Percentiles rank a stretch among this genome's conserved stretches.
phyloP scores from a whole-genome alignment of 2,797 vertebrate species.

The Stomatorhinus walkeri region DNA sequence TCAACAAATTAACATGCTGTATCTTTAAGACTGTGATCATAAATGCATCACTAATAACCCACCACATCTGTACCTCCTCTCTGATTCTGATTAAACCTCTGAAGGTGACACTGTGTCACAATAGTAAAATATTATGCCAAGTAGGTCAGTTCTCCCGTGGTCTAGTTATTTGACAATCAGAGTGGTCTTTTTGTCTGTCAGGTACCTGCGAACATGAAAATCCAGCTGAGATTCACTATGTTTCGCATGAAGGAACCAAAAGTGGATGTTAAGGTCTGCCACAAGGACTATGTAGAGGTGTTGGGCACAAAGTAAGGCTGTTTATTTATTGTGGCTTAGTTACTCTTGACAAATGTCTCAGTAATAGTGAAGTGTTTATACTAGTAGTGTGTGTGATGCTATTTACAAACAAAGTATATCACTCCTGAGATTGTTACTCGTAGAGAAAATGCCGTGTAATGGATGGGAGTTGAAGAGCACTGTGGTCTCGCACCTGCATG shows the following conservation, averaged over 20 bases:
- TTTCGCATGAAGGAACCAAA: slow-evolving; percentile 67
- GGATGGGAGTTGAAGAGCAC: not conserved
- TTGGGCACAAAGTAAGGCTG: slow-evolving; percentile 53
- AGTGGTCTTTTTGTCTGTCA: slow-evolving; percentile 31
- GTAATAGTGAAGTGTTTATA: not conserved
- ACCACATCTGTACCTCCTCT: not conserved
- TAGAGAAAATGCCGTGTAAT: not conserved
- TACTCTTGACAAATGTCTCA: not conserved
- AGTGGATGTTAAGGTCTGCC: slow-evolving; percentile 50
- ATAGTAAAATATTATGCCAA: not conserved
- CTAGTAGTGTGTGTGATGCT: not conserved
- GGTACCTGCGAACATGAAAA: slow-evolving; percentile 48
- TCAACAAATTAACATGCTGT: not conserved
- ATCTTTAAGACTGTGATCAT: not conserved
- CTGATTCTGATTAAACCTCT: not conserved
- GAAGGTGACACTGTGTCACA: not conserved
- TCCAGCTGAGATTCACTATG: slow-evolving; percentile 58
- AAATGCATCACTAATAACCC: not conserved
- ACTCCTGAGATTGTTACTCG: not conserved
- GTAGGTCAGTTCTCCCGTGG: not conserved
- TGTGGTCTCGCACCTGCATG: not conserved
- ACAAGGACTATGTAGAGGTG: slow-evolving; percentile 66
- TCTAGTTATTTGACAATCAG: not conserved
- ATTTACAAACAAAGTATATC: not conserved
- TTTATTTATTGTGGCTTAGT: not conserved